phyloP scores from a whole-genome alignment of 2,113 vertebrate genomes.

The Arizona elegans region DNA sequence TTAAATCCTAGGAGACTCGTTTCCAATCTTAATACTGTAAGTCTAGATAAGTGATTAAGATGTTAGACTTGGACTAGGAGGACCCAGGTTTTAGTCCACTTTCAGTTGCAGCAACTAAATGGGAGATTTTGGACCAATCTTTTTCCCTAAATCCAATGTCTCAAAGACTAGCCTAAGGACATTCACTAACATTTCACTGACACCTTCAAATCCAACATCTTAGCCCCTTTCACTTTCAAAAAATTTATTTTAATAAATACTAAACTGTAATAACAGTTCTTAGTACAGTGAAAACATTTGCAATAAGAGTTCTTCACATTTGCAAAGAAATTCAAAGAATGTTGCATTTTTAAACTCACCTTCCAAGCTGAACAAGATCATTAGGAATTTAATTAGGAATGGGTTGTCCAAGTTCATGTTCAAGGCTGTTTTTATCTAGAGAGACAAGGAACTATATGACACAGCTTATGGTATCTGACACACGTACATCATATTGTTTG shows the following conservation, averaged over 20 bases:
- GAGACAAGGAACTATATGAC: conserved; percentile 8
- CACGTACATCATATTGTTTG: conserved; percentile 2
- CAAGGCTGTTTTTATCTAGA: conserved; percentile 17
- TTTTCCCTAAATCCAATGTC: neutral
- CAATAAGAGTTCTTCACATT: neutral
- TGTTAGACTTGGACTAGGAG: neutral
- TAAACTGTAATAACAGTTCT: neutral
- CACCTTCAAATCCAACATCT: neutral
- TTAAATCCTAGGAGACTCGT: neutral
- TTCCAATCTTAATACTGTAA: neutral
- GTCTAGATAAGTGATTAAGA: neutral
- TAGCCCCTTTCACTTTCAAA: neutral
- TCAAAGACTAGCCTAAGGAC: neutral
- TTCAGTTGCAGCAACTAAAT: neutral
- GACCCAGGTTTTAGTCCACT: neutral
- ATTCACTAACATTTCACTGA: neutral
- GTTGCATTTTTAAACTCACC: conserved; percentile 51
- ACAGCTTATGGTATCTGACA: conserved; percentile 1
- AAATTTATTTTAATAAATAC: neutral
- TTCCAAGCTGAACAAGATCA: conserved; percentile 53
- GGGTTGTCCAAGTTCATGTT: conserved; percentile 58
- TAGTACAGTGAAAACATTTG: neutral
- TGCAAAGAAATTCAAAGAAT: rapidly evolving
- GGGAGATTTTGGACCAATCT: neutral
- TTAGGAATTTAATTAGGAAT: conserved; percentile 50